Evolutionary conservation across 2,113 vertebrate genomes (phyloP), one percentile per base, ranked within the genome.

Genomic region (Tonatia bakeri): DNA sequence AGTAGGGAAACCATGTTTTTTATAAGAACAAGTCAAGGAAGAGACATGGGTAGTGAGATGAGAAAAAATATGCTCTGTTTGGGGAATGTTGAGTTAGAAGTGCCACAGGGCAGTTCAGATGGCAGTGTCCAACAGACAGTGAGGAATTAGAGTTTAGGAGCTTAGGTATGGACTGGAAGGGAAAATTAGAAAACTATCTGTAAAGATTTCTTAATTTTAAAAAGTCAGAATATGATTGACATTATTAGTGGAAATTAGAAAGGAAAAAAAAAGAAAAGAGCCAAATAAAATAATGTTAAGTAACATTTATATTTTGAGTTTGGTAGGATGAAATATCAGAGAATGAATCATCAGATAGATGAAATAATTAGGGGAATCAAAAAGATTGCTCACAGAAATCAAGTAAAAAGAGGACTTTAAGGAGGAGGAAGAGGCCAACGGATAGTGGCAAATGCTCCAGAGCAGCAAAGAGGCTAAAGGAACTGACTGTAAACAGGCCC

Each of bases 231-330:
- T 2, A 82, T 56, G 7, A 33, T n/a, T 82, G 15, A 45, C 31
- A 87, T 91, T 94, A 59, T 52, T 47, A 79, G 67, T 70, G 79
- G 65, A 86, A 90, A 81, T 75, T 64, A 43, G 54, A 26, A n/a
- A 45, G 79, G 33, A 31, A 7, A 82, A 20, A 20, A 56, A 54
- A 61, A 91, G 12, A 67, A 87, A 81, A 36, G 86, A 79, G 31
- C 5, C 40, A 94, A 95, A 90, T 79, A 83, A 95, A 93, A 73
- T 85, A 86, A 89, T n/a, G 61, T 80, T 80, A 76, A 61, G 36
- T 87, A 54, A 81, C 2, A 65, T 73, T 65, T 95, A 26, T 76
- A 88, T 61, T 92, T 94, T 79, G 73, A 59, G n/a, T 82, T 92
- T 94, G 45, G 43, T 90, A 95, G 89, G 28, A 65, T 65, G 52